Evolutionary conservation across 1,140 invertebrate species (phyloP), one percentile per base, ranked within the genome.

Genomic region (Drosophila aff.): DNA sequence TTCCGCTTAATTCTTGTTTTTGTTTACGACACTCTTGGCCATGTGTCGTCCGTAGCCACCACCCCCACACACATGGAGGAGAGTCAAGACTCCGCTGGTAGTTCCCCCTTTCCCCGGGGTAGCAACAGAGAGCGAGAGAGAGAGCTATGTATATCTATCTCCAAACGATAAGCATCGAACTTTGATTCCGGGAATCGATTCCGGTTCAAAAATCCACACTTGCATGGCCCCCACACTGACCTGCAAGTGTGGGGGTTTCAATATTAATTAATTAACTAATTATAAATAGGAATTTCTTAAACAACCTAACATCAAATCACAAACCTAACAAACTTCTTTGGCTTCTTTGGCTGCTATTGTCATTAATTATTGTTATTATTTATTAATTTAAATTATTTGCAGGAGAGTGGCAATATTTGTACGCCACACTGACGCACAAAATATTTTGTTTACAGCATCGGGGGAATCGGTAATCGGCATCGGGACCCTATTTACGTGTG

Each of bases 141-240:
- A 5, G 1, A 7, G 16, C 18, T n/a, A 5, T 3, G 3, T 8
- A 28, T 33, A 5, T 23, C 18, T 3, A 15, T 10, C 21, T 7
- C n/a, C 10, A 11, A n/a, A 18, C 38, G 67, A 76, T 76, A 76
- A 76, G 74, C 61, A 59, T 23, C 73, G 74, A 76, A 76, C 74
- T 76, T 76, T 76, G 74, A 77, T 57, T 61, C 41, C 31, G 31
- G 50, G 66, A 77, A 77, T 77, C 13, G 50, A 77, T 77, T 68
- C 63, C 74, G 74, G 55, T 77, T 77, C 74, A 53, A 77, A 68
- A 77, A 75, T 75, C 58, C 72, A 75, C 69, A 47, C 9, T 40
- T 74, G 72, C 47, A 62, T 43, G 13, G 46, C 31, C 67, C 28
- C 67, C 28, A 65, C 64, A 31, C 23, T 21, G 26, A 8, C 15